Conservation (phyloP, 2,888 invertebrate genomes). For the Psylliodes chrysocephalus region DNA sequence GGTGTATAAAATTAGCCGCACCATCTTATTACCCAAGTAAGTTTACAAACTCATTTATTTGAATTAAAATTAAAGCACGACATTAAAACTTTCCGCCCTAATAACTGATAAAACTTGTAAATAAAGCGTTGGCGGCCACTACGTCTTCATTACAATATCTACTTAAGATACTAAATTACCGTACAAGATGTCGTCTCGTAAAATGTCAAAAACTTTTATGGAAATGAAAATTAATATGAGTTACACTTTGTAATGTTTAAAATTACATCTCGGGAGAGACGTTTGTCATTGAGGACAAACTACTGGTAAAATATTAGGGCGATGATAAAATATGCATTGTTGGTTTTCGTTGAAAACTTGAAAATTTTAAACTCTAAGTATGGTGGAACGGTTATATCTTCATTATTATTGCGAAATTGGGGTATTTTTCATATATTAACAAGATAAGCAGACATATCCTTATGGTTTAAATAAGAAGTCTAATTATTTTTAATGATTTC, state of each 20-base stretch:
- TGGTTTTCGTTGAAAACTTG: neutral
- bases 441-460: too few relatives aligned
- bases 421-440: too few relatives aligned
- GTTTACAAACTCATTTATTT: neutral
- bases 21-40: too few relatives aligned
- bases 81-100: conserved; percentile 22
- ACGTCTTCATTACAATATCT: conserved; percentile 35
- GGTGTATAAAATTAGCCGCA: too few relatives aligned
- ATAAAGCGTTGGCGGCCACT: conserved; percentile 16
- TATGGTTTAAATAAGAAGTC: too few relatives aligned
- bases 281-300: conserved; percentile 39
- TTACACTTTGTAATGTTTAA: conserved; percentile 51
- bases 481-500: too few relatives aligned
- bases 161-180: conserved; percentile 41
- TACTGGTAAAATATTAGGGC: conserved; percentile 7
- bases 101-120: conserved; percentile 27
- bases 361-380: too few relatives aligned
- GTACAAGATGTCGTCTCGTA: conserved; percentile 47
- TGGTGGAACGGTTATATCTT: too few relatives aligned
- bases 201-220: conserved; percentile 51
- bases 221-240: conserved; percentile 56
- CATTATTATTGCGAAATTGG: too few relatives aligned
- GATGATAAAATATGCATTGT: conserved; percentile 13
- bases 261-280: conserved; percentile 46
- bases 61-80: conserved; percentile 4